phyloP scores from a whole-genome alignment of 2,113 vertebrate species.

The Brachypteracias leptosomus region DNA sequence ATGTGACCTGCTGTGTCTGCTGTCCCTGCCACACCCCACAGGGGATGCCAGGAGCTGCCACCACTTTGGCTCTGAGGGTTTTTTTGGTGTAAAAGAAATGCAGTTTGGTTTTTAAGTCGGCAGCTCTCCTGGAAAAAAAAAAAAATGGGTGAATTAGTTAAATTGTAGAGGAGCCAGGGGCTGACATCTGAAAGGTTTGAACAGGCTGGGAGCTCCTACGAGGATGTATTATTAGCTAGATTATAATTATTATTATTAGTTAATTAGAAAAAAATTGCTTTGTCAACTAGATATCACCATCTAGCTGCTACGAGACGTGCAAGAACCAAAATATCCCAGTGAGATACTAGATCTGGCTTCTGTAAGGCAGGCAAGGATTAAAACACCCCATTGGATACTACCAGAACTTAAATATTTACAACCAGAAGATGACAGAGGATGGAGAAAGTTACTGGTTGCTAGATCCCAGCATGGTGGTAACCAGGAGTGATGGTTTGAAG shows the following conservation, averaged over 20 bases:
- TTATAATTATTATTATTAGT: too few relatives aligned
- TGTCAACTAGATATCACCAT: background rate
- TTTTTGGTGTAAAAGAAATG: background rate
- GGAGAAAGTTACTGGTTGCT: background rate
- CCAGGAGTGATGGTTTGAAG: too few relatives aligned
- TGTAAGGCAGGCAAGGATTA: background rate
- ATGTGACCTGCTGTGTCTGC: background rate
- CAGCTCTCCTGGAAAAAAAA: background rate
- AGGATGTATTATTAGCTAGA: background rate
- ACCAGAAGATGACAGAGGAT: accelerated
- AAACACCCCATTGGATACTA: background rate
- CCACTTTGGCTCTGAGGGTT: background rate
- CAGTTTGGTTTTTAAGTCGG: background rate
- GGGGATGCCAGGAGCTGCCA: background rate
- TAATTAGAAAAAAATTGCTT: too few relatives aligned
- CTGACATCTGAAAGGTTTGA: background rate
- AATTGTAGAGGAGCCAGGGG: background rate
- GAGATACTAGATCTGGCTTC: too few relatives aligned
- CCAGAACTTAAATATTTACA: background rate
- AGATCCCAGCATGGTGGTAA: too few relatives aligned
- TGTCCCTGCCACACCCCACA: background rate
- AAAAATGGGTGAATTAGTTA: background rate
- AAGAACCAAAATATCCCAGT: background rate
- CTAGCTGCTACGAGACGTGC: background rate
- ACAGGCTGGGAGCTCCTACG: background rate